These are phyloP conservation scores for Aspidoscelis tigris DNA, from an alignment of 2,113 vertebrate genomes.

Conservation along the genomic window DNA sequence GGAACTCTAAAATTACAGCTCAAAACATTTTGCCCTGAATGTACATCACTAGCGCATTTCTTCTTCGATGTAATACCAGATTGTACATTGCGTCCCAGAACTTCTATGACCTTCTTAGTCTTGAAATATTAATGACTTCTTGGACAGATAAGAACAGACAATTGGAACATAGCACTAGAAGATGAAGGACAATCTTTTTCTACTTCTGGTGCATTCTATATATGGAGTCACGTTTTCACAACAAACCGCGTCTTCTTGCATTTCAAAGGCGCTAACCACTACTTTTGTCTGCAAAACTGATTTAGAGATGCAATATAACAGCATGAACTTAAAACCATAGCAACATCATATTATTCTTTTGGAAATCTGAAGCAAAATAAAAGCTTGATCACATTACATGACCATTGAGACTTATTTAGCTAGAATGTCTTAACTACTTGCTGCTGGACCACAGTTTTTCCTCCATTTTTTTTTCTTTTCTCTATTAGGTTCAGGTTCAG, in stretches of 20 bases:
- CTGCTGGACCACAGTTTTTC: background rate
- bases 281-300: background rate
- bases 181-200: slow-evolving; percentile 40
- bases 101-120: slow-evolving; percentile 62
- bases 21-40: background rate
- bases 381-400: background rate
- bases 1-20: slow-evolving; percentile 12
- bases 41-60: background rate
- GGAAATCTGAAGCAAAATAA: background rate
- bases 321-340: background rate
- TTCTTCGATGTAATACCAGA: slow-evolving; percentile 2
- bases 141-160: slow-evolving; percentile 45
- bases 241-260: slow-evolving; percentile 43
- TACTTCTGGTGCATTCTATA: slow-evolving; percentile 19
- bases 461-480: too few relatives aligned
- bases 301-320: background rate
- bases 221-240: slow-evolving; percentile 24
- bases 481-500: too few relatives aligned
- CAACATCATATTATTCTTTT: background rate
- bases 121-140: slow-evolving; percentile 56
- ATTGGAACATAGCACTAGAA: slow-evolving; percentile 43
- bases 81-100: slow-evolving; percentile 31
- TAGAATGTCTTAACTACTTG: background rate
- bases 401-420: background rate
- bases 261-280: slow-evolving; percentile 19